Evolutionary conservation across 2,888 invertebrate genomes (phyloP).

Genomic region (Drosophila buzzatii): DNA sequence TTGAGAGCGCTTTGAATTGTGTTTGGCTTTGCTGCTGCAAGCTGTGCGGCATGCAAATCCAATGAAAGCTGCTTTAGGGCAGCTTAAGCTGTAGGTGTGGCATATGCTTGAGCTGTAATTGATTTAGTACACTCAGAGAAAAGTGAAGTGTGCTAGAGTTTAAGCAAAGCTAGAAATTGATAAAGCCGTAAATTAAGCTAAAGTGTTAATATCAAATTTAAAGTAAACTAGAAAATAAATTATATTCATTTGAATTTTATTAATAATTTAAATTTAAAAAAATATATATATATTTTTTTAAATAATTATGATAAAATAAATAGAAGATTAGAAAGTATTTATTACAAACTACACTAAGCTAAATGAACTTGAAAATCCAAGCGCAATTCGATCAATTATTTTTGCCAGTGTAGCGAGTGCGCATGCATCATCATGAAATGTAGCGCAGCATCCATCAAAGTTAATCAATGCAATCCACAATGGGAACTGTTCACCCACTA

Average conservation of each 20-base stretch:
- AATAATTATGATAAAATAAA: too few relatives aligned
- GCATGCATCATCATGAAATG: slow-evolving; percentile 8
- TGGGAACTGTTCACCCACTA: slow-evolving; percentile 47
- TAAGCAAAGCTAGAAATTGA: neutral
- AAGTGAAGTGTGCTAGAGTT: accelerated
- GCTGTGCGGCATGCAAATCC: slow-evolving; percentile 3
- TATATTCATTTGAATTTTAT: too few relatives aligned
- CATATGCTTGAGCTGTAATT: neutral
- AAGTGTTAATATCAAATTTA: neutral
- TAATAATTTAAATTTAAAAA: too few relatives aligned
- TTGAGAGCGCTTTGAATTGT: slow-evolving; percentile 22
- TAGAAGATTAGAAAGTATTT: too few relatives aligned
- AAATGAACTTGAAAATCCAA: too few relatives aligned
- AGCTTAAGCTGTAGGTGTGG: neutral
- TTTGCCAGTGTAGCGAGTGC: neutral
- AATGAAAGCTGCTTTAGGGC: neutral
- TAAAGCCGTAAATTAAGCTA: neutral
- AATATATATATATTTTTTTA: too few relatives aligned
- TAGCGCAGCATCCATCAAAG: slow-evolving; percentile 32
- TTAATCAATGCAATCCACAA: slow-evolving; percentile 22
- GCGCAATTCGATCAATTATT: neutral
- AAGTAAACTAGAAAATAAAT: too few relatives aligned
- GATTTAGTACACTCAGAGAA: slow-evolving; percentile 2
- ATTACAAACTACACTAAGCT: too few relatives aligned
- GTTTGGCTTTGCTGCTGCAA: slow-evolving; percentile 4